phyloP scores from a whole-genome alignment of 2,113 vertebrate genomes.

The Chrysochloris asiatica region DNA sequence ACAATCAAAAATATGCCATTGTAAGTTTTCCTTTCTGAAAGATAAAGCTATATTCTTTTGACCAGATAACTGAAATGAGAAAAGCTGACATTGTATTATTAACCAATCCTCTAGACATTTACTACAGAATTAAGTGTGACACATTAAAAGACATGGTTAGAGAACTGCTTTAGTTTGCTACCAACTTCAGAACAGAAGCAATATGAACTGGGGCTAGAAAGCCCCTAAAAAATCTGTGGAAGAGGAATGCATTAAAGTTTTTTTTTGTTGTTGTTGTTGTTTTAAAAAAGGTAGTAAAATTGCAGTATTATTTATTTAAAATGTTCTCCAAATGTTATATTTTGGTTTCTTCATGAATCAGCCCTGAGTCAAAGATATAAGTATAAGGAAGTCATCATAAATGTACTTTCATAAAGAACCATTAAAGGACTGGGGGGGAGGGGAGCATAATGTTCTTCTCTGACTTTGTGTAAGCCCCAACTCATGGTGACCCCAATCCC shows the following conservation, averaged over 20 bases:
- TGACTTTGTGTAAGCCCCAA: background rate
- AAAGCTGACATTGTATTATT: constrained; percentile 49
- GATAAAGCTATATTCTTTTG: constrained; percentile 54
- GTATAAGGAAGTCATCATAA: background rate
- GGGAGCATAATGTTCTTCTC: background rate
- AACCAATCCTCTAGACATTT: constrained; percentile 20
- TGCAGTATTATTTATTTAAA: background rate
- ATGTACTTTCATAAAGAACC: background rate
- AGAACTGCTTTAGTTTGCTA: constrained; percentile 5
- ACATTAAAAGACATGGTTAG: constrained; percentile 7
- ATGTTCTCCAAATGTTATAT: background rate
- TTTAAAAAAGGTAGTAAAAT: constrained; percentile 33
- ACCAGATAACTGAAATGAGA: constrained; percentile 61
- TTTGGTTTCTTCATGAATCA: background rate
- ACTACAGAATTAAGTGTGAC: constrained; percentile 37
- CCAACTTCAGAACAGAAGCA: constrained; percentile 27
- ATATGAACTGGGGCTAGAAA: background rate
- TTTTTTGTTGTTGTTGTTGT: no score
- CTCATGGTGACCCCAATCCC: background rate
- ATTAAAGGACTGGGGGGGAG: background rate
- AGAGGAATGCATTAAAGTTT: constrained; percentile 25
- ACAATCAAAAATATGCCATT: constrained; percentile 66
- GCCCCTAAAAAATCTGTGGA: background rate
- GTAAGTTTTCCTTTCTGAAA: constrained; percentile 51
- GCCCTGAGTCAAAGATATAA: background rate